Evolutionary conservation across 2,797 vertebrate species (phyloP), one percentile per base, ranked within the genome.

Genomic region (Poeciliopsis turneri): DNA sequence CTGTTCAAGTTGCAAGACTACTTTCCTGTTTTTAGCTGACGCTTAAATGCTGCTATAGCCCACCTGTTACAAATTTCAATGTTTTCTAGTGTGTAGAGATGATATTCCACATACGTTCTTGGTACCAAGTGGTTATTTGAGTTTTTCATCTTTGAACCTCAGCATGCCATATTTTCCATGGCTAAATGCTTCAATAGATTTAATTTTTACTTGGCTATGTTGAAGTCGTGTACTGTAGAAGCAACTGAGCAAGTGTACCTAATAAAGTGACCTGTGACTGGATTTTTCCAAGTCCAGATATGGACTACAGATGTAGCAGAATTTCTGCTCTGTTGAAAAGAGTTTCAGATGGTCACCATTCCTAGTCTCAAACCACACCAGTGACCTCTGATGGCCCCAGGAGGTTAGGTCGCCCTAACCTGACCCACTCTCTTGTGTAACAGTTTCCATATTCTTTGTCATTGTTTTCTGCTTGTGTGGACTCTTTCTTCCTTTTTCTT

Each of bases 391-490:
- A 45, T 15, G 41, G 66, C 23, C 68, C 41, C 39, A 45, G 25
- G 12, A n/a, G 66, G 36, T 39, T 69, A n/a, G 25, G 36, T 39
- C 5, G 59, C 51, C 82, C 75, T 77, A 81, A n/a, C 75, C 75
- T 79, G 75, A 59, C 36, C 36, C 18, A 12, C 11, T 68, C 33
- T 18, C 36, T 41, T 41, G 64, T 23, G 64, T 66, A 25, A 36
- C 59, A 68, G 64, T 12, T 39, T 68, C 36, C 64, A 47, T 83
- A 87, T 86, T 90, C 88, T 79, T 88, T 82, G 86, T 89, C 80
- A 55, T 68, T 66, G 16, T 36, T 76, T 75, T 71, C 82, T 39
- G 47, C 71, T 85, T 83, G 75, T 86, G 74, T 69, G 74, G 84
- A 73, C 84, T 78, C 86, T 83, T 79, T 88, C 76, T 16, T 18